A percentile compares a stretch with the other conserved stretches of the same genome.
phyloP scores from a whole-genome alignment of 2,888 invertebrate genomes.

The Lasiommata megera region DNA sequence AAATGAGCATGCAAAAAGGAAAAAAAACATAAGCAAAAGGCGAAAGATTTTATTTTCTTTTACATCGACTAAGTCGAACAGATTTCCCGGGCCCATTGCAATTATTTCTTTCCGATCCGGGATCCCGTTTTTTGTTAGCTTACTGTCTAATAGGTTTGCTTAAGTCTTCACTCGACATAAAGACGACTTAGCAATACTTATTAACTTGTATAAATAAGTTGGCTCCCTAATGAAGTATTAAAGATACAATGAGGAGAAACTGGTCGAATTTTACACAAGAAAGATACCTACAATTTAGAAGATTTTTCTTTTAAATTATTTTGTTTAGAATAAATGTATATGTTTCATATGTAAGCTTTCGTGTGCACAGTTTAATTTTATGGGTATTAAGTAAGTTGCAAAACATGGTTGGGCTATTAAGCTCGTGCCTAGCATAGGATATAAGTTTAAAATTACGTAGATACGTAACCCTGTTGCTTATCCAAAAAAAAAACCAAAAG shows the following conservation, averaged over 20 bases:
- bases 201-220: slow-evolving; percentile 67
- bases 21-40: slow-evolving; percentile 22
- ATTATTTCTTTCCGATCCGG: slow-evolving; percentile 53
- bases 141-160: slow-evolving; percentile 55
- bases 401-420: too few relatives aligned
- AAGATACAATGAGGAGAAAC: not conserved
- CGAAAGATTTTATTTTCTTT: slow-evolving; percentile 30
- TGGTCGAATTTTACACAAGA: too few relatives aligned
- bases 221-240: slow-evolving; percentile 40
- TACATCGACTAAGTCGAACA: slow-evolving; percentile 29
- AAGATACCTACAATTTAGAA: too few relatives aligned
- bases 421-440: too few relatives aligned
- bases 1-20: slow-evolving; percentile 17
- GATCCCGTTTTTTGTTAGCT: slow-evolving; percentile 58
- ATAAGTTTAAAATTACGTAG: too few relatives aligned
- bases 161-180: slow-evolving; percentile 62
- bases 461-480: too few relatives aligned
- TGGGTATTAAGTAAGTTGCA: too few relatives aligned
- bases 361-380: too few relatives aligned
- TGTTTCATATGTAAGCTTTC: too few relatives aligned
- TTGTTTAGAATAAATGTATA: too few relatives aligned
- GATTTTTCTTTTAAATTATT: too few relatives aligned
- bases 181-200: slow-evolving; percentile 72
- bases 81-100: slow-evolving; percentile 36
- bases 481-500: too few relatives aligned